Evolutionary conservation across 2,888 invertebrate genomes (phyloP).

Genomic region (Rutpela maculata): DNA sequence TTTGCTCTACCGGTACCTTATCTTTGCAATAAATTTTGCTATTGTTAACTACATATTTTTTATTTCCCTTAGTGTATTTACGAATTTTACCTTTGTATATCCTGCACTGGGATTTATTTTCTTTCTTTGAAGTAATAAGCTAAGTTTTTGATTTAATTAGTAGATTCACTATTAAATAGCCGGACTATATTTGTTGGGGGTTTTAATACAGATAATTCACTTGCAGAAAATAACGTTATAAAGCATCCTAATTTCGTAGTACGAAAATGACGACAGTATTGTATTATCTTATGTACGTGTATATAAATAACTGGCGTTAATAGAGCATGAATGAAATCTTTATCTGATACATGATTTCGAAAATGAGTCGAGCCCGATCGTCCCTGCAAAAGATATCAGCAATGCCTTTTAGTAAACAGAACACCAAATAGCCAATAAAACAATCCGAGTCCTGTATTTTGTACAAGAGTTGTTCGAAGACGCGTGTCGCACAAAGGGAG

Average conservation of each 20-base stretch:
- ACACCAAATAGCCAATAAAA: constrained; percentile 20
- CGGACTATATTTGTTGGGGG: too few relatives aligned
- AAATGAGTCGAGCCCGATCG: neutral
- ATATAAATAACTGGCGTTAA: neutral
- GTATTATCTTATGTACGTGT: neutral
- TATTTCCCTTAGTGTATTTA: too few relatives aligned
- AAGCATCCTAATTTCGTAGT: neutral
- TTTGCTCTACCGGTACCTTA: too few relatives aligned
- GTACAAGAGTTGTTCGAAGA: constrained; percentile 21
- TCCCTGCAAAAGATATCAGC: constrained; percentile 1
- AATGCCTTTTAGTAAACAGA: constrained; percentile 14
- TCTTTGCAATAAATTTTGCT: too few relatives aligned
- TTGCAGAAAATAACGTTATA: too few relatives aligned
- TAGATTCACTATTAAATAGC: too few relatives aligned
- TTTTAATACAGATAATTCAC: too few relatives aligned
- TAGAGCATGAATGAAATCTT: neutral
- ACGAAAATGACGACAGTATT: neutral
- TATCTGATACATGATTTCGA: neutral
- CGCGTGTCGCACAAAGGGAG: constrained; percentile 33
- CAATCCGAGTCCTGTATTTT: constrained; percentile 8
- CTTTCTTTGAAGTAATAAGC: too few relatives aligned
- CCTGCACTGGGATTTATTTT: too few relatives aligned
- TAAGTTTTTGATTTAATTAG: too few relatives aligned
- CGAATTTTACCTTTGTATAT: too few relatives aligned
- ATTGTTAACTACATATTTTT: too few relatives aligned